Evolutionary conservation across 2,797 vertebrate genomes (phyloP), one percentile per base, ranked within the genome.

Genomic region (Clarias pachynema): DNA sequence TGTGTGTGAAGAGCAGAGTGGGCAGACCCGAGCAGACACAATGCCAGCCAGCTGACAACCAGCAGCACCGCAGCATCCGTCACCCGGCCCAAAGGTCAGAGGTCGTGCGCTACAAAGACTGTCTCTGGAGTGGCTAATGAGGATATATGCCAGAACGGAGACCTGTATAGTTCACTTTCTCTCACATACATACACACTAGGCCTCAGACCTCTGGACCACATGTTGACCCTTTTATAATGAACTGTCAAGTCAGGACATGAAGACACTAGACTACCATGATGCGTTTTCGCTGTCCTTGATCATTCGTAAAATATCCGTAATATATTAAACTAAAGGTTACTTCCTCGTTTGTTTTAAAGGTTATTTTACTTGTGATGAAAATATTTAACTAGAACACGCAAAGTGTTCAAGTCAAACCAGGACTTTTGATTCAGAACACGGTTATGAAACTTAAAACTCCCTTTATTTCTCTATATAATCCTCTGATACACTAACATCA

Each of bases 51-150:
- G 40, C 82, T 84, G 89, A 89, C 87, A 88, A 85, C 79, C 84
- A 53, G 73, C 80, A 4, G 59, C 87, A 86, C 82, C 37, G 75
- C 75, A 80, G 74, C 89, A 90, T 90, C 89, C 77, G 87, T 87
- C 89, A 87, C 70, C 62, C 31, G 69, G 84, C 84, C 82, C 73
- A 86, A 66, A 84, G 86, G 87, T 81, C 87, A 86, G 26, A 86
- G 84, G 74, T 86, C 68, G 29, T 4, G 66, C 63, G 22, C 79
- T 82, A 73, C 65, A 7, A 20, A 85, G 85, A 37, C 65, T 70
- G 89, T 87, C 84, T 88, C 86, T 68, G 78, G 87, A 87, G 89
- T 53, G 44, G 65, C 84, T 90, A 90, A 90, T 88, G 87, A 88
- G 87, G 86, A 90, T 87, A 79, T 88, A 87, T 86, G 86, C 82